Base-by-base conservation (phyloP, 2,113 vertebrate species). In the Ophthalmolycus amberensis region DNA sequence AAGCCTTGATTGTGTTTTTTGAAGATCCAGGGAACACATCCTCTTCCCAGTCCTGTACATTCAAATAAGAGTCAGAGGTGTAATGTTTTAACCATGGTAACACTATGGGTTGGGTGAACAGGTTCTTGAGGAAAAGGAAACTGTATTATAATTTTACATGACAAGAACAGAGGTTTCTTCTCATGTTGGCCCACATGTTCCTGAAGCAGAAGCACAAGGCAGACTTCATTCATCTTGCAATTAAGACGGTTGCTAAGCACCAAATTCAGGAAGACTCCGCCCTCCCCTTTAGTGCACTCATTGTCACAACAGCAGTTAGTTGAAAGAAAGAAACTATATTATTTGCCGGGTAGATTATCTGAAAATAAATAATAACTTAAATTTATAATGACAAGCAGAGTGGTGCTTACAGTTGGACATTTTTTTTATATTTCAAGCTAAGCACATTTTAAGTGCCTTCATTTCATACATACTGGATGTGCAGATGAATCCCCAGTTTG, bases 1-100 rank as follows among this genome's bases (percentile, higher is more conserved):
- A 97, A 34, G 97, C 94, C 91, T 97, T 99, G 84, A 96, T 93
- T 64, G 96, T 78, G 79, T 95, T 94, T 92, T 97, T 99, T 80
- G 97, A 95, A 87, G 97, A 96, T 71, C 95, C 96, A 37, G 94
- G 91, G 69, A 96, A 95, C 48, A 94, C 89, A 44, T 98, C 96
- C 72, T 96, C 97, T 59, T 96, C 96, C 95, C 95, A 97, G 82
- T 95, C 95, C 76, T 96, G 94, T 86, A 25, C 14, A 87, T 32
- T 68, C 7, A 80, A 54, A 9, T 34, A 34, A 34, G 34, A 34
- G 4, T 34, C 34, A 34, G 6, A 34, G 34, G 10, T 4, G 3
- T 32, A 32, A 32, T 3, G 25, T 54, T 63, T 34, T 4, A 56
- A 9, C 59, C 1, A 8, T n/a, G 40, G 4, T 32, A 22, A 32